Percentiles rank a stretch among this genome's conserved stretches.
phyloP scores from a whole-genome alignment of 2,888 invertebrate species.

The Apodemia hepburni region DNA sequence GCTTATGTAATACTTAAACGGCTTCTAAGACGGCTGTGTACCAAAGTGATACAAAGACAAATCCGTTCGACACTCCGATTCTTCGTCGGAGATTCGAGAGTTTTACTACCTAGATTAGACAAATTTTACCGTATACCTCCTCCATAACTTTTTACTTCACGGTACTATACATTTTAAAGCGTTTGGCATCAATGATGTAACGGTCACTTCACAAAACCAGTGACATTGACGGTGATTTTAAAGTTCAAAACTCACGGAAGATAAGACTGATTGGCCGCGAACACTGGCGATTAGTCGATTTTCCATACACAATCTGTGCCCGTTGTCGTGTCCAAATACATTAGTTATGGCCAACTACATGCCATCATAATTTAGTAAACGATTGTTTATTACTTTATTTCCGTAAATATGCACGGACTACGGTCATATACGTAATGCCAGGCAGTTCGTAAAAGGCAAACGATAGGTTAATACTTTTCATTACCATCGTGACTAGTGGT shows the following conservation, averaged over 20 bases:
- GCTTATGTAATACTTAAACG: too few species aligned
- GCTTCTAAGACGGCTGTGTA: too few species aligned
- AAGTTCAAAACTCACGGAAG: conserved; percentile 27
- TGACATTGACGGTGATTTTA: conserved; percentile 52
- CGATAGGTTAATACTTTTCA: too few species aligned
- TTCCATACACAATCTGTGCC: conserved; percentile 7
- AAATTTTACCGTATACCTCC: not conserved
- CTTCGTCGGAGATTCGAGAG: too few species aligned
- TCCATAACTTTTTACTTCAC: not conserved
- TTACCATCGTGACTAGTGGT: too few species aligned
- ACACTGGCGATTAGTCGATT: conserved; percentile 6
- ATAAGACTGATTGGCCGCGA: not conserved
- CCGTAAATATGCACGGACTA: not conserved
- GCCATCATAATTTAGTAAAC: conserved; percentile 16
- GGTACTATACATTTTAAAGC: conserved; percentile 35
- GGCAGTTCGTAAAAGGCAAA: too few species aligned
- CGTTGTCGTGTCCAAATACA: not conserved
- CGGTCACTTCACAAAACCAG: conserved; percentile 40
- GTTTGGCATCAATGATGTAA: conserved; percentile 54
- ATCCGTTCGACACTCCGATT: too few species aligned
- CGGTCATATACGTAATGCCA: too few species aligned
- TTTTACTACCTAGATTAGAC: too few species aligned
- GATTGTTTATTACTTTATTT: conserved; percentile 9
- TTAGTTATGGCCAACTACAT: conserved; percentile 2
- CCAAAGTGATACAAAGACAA: too few species aligned